phyloP scores from a whole-genome alignment of 1,140 invertebrate species.

The Danaus melanippus region DNA sequence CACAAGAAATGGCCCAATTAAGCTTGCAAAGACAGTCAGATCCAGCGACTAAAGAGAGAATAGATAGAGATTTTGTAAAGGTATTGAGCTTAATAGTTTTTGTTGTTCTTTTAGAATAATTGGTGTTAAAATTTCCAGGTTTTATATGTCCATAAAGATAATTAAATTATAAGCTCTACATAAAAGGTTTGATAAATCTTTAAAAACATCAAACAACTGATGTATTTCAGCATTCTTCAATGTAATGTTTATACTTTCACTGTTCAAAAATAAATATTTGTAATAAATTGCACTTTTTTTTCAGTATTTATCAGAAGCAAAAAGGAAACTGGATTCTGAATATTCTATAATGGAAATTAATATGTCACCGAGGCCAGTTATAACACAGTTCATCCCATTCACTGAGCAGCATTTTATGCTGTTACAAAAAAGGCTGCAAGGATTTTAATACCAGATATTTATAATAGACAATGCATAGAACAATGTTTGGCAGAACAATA shows the following conservation, averaged over 20 bases:
- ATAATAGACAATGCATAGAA: conserved; percentile 50
- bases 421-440: conserved; percentile 27
- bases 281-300: conserved; percentile 20
- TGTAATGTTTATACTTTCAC: too few relatives aligned
- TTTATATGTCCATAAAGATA: too few relatives aligned
- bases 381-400: conserved; percentile 45
- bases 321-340: conserved; percentile 41
- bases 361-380: conserved; percentile 39
- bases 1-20: conserved; percentile 47
- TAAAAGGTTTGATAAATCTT: too few relatives aligned
- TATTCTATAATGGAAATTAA: conserved; percentile 57
- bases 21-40: conserved; percentile 44
- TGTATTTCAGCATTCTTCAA: too few relatives aligned
- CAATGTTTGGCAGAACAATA: conserved; percentile 28
- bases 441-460: conserved; percentile 50
- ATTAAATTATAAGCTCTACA: too few relatives aligned
- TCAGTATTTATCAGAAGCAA: conserved; percentile 55
- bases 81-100: too few relatives aligned
- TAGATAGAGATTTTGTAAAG: too few relatives aligned
- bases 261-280: not conserved
- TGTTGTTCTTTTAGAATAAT: too few relatives aligned
- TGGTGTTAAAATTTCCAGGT: too few relatives aligned
- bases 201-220: too few relatives aligned
- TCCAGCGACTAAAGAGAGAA: conserved; percentile 40
- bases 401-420: conserved; percentile 29